Evolutionary conservation across 2,113 vertebrate species (phyloP), one percentile per base, ranked within the genome.

Genomic region (Dicentrarchus labrax): DNA sequence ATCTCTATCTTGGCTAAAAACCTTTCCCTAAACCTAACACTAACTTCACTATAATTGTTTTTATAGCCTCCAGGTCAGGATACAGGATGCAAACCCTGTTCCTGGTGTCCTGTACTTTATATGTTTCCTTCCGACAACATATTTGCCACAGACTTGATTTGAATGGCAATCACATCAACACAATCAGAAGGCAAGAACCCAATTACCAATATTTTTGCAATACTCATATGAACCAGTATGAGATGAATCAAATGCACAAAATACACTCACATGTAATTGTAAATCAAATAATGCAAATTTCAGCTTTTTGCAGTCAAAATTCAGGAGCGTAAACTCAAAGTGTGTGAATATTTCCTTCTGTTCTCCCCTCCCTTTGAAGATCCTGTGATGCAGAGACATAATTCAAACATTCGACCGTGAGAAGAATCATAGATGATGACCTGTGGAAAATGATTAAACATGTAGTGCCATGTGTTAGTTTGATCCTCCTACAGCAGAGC

Each of bases 371-470:
- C 48, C 45, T 88, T 90, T 87, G 78, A 85, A 75, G 81, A 75
- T 73, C 73, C 9, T 67, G 72, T 74, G 69, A 80, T 76, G 47
- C 43, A 60, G 39, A 80, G 48, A 78, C 21, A 66, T 66, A 69
- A 72, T 65, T 89, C 53, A 67, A 87, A 78, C 56, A 85, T 70
- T 50, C 2, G 2, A 77, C n/a, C 2, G 30, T 30, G 48, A 41
- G 78, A 83, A 24, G 72, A 79, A 78, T 76, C 24, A 50, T 57
- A 67, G 69, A 78, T 73, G 80, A 87, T 64, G 75, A 88, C 82
- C 82, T 86, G 82, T 84, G 65, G 54, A 87, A 85, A 65, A 82
- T 22, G 43, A 88, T 85, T 57, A 86, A 87, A 78, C 60, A 47
- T 70, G 57, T 62, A 21, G 69, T 70, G 9, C 5, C 62, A 21